These are phyloP conservation scores for Orthonyx spaldingii DNA, from an alignment of 2,113 vertebrate species.

Conservation along the genomic window DNA sequence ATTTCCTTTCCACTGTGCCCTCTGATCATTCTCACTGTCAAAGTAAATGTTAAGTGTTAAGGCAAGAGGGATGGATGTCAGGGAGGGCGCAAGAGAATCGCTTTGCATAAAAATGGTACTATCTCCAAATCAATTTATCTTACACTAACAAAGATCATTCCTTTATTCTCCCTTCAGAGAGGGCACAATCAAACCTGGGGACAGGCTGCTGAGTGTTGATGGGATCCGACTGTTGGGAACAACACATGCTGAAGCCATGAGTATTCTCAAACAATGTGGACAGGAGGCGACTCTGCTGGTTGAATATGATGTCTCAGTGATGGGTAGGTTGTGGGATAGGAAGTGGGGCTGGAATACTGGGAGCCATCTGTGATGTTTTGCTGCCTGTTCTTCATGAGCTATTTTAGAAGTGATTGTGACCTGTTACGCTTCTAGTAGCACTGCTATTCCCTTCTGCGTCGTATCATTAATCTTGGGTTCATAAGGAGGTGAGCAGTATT, in stretches of 20 bases:
- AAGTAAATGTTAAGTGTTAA: slow-evolving; percentile 47
- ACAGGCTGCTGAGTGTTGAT: slow-evolving; percentile 93
- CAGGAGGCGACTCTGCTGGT: slow-evolving; percentile 94
- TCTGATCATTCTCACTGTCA: slow-evolving; percentile 21
- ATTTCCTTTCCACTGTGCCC: slow-evolving; percentile 37
- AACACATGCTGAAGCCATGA: slow-evolving; percentile 91
- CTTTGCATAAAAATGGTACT: slow-evolving; percentile 37
- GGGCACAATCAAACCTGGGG: slow-evolving; percentile 92
- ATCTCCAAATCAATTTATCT: slow-evolving; percentile 14
- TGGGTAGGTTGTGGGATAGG: slow-evolving; percentile 77
- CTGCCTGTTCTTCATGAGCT: slow-evolving; percentile 19
- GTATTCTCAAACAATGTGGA: slow-evolving; percentile 95
- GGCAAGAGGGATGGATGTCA: slow-evolving; percentile 6
- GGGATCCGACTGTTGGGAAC: slow-evolving; percentile 93
- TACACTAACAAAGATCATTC: slow-evolving; percentile 49
- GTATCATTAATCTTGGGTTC: slow-evolving; percentile 61
- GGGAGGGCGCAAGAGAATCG: background rate
- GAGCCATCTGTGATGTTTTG: background rate
- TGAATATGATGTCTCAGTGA: slow-evolving; percentile 95
- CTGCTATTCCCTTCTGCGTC: background rate
- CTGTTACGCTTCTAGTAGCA: background rate
- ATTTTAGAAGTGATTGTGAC: background rate
- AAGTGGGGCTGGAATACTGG: background rate
- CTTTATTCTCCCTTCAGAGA: slow-evolving; percentile 78
- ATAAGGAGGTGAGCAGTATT: slow-evolving; percentile 56